phyloP scores from a whole-genome alignment of 2,888 invertebrate species.

The Heliconius ismenius region DNA sequence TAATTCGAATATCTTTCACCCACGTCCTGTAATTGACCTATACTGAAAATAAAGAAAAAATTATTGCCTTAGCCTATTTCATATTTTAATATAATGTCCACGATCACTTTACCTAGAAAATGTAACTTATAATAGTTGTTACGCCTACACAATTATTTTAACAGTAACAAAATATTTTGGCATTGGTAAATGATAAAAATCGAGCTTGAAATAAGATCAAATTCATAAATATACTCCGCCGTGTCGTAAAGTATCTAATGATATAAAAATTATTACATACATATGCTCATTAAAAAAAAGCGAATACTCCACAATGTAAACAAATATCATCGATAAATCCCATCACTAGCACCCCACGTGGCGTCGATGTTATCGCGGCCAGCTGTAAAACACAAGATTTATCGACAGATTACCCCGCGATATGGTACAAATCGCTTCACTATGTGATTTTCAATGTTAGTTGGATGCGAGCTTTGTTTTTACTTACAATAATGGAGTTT shows the following conservation, averaged over 20 bases:
- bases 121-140: background rate
- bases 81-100: background rate
- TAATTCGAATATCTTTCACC: conserved; percentile 29
- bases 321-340: conserved; percentile 39
- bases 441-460: conserved; percentile 60
- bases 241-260: background rate
- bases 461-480: conserved; percentile 36
- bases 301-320: conserved; percentile 6
- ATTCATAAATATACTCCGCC: background rate
- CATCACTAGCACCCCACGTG: conserved; percentile 76
- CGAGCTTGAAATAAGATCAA: background rate
- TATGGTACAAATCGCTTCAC: conserved; percentile 76
- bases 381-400: conserved; percentile 81
- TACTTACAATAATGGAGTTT: conserved; percentile 16
- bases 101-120: conserved; percentile 16
- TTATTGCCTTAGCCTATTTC: conserved; percentile 11
- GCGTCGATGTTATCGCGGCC: conserved; percentile 74
- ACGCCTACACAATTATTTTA: background rate
- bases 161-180: no score
- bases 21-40: conserved; percentile 38
- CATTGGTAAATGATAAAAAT: background rate
- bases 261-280: background rate
- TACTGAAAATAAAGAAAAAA: conserved; percentile 23
- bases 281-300: background rate
- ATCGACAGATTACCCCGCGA: conserved; percentile 77